A percentile compares a stretch with the other conserved stretches of the same genome.
Conservation (phyloP, 2,888 invertebrate genomes). For the Dorcus hopei region DNA sequence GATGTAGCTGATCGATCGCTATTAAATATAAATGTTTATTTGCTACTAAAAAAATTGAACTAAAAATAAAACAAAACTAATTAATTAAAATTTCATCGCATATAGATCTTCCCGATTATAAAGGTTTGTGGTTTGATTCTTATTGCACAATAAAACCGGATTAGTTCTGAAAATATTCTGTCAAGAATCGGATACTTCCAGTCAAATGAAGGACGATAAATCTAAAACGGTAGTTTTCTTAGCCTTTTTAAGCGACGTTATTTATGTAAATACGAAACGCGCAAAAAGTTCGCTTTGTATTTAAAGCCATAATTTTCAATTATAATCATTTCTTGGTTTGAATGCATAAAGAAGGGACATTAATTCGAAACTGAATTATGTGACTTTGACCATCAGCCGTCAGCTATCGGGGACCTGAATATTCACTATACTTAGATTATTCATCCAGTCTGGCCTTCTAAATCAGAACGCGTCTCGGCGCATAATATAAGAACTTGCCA, state of each 20-base stretch:
- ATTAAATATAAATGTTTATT: too few relatives aligned
- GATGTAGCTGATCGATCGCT: too few relatives aligned
- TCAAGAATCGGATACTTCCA: too few relatives aligned
- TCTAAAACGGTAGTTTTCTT: too few relatives aligned
- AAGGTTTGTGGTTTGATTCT: background rate
- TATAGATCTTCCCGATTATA: background rate
- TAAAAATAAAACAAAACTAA: too few relatives aligned
- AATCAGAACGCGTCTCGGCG: slow-evolving; percentile 22
- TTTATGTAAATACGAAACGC: slow-evolving; percentile 17
- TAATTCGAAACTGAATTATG: slow-evolving; percentile 20
- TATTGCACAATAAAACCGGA: background rate
- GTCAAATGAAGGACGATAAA: too few relatives aligned
- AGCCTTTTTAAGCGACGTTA: too few relatives aligned
- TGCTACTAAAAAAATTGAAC: too few relatives aligned
- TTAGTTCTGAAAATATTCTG: background rate
- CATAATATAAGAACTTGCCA: slow-evolving; percentile 19
- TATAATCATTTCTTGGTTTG: slow-evolving; percentile 20
- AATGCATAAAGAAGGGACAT: slow-evolving; percentile 19
- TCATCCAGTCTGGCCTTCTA: slow-evolving; percentile 26
- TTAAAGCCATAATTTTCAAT: slow-evolving; percentile 19
- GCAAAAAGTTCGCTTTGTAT: slow-evolving; percentile 19
- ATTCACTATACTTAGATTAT: slow-evolving; percentile 18
- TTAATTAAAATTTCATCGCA: too few relatives aligned
- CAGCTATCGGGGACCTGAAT: slow-evolving; percentile 10
- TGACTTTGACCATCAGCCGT: slow-evolving; percentile 20